A percentile compares a stretch with the other conserved stretches of the same genome.
These are phyloP conservation scores for Microctonus hyperodae DNA, from an alignment of 2,888 invertebrate genomes.

Conservation along the genomic window DNA sequence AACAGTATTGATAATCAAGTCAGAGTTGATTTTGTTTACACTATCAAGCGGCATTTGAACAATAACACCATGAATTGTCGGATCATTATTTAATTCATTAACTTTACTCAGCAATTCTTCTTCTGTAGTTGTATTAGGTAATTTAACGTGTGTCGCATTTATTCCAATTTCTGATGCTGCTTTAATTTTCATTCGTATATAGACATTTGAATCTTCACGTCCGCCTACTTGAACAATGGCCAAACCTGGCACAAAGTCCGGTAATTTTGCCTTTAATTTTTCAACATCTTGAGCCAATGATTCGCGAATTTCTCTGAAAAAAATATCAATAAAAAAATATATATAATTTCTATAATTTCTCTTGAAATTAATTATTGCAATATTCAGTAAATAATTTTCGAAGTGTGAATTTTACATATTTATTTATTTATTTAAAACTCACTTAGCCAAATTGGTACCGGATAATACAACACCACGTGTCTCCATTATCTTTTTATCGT, in stretches of 20 bases:
- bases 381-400: background rate
- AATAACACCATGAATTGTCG: conserved; percentile 90
- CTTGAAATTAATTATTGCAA: too few relatives aligned
- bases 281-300: conserved; percentile 73
- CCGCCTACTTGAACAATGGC: conserved; percentile 97
- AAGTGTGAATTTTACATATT: conserved; percentile 4
- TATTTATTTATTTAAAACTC: conserved; percentile 56
- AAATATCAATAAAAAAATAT: too few relatives aligned
- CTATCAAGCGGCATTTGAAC: conserved; percentile 96
- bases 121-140: conserved; percentile 84
- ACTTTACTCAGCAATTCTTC: conserved; percentile 76
- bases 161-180: conserved; percentile 93
- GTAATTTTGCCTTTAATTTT: conserved; percentile 66
- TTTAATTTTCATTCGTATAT: conserved; percentile 95
- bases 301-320: conserved; percentile 74
- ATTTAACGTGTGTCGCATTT: conserved; percentile 77
- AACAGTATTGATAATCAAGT: conserved; percentile 87
- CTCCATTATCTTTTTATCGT: conserved; percentile 52
- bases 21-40: conserved; percentile 81
- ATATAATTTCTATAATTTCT: too few relatives aligned
- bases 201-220: conserved; percentile 97
- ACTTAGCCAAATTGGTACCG: conserved; percentile 76
- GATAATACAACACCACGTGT: conserved; percentile 64
- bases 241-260: conserved; percentile 77
- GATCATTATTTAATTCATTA: conserved; percentile 81